Percentiles rank a stretch among this genome's conserved stretches.
These are phyloP conservation scores for Tetragonula clypearis DNA, from an alignment of 1,140 invertebrate genomes.

Conservation along the genomic window DNA sequence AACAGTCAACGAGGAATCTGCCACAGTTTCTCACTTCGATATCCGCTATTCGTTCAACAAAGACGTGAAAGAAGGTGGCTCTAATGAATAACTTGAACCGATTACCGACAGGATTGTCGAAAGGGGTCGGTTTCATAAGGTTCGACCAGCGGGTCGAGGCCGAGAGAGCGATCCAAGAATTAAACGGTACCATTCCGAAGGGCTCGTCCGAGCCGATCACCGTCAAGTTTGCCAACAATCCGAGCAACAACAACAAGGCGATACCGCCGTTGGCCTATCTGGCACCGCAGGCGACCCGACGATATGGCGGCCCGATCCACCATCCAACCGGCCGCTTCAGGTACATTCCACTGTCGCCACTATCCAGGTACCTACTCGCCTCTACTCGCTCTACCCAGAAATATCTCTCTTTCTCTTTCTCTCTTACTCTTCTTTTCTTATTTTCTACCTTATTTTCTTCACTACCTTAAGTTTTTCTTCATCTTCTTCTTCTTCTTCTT, in stretches of 20 bases:
- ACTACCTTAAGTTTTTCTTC: neutral
- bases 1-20: constrained; percentile 20
- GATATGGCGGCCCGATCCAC: constrained; percentile 96
- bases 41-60: neutral
- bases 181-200: constrained; percentile 98
- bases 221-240: constrained; percentile 99
- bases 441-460: constrained; percentile 26
- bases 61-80: neutral
- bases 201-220: constrained; percentile 98
- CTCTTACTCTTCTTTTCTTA: constrained; percentile 12
- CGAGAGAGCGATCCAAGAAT: constrained; percentile 97
- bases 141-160: constrained; percentile 99
- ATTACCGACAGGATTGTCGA: constrained; percentile 91
- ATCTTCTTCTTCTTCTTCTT: neutral
- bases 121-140: constrained; percentile 99
- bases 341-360: constrained; percentile 88
- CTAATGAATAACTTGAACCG: constrained; percentile 40
- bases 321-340: constrained; percentile 96
- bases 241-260: constrained; percentile 96
- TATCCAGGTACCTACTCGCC: constrained; percentile 85
- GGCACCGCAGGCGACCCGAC: constrained; percentile 89
- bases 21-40: constrained; percentile 9
- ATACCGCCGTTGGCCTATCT: constrained; percentile 96
- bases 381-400: constrained; percentile 82
- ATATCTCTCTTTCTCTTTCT: constrained; percentile 54